Evolutionary conservation across 2,113 vertebrate species (phyloP), one percentile per base, ranked within the genome.

Genomic region (Myotis brandtii): DNA sequence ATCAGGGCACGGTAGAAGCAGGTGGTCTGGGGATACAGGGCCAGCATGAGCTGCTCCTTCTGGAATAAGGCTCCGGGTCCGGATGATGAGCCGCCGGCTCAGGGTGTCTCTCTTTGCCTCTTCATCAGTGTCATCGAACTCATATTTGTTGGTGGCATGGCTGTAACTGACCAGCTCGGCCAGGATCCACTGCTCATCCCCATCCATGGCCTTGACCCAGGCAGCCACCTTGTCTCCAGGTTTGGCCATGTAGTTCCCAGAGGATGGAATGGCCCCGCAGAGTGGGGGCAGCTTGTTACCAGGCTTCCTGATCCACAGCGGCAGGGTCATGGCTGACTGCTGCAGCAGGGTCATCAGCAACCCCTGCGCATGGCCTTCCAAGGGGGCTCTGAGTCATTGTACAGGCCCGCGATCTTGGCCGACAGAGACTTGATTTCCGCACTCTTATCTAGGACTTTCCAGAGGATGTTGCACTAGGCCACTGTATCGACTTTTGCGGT

Each of bases 71-170:
- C 99, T 99, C 99, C 0, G 99, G 99, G 98, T 99, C 99, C 0
- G 99, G 97, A 99, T 99, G 97, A 99, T 99, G 20, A 99, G 97
- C 46, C 99, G 97, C 2, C 99, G 98, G 97, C 99, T 99, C 96
- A 99, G 97, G 0, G 99, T 99, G 99, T 81, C 99, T 98, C 98
- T 99, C 99, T 99, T 99, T 99, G 50, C 99, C 99, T 91, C 99
- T 91, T 99, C 99, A 3, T 99, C 99, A n/a, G 99, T 99, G 97
- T 99, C 99, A 32, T 99, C 99, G 80, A 99, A 99, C 94, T 99
- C 99, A 5, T 99, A 99, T 93, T 99, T 99, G 99, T 99, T 99
- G 96, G 99, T 99, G 91, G 99, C 98, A 17, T 99, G 99, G 97
- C 98, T 99, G 98, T 99, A 99, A 98, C 99, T 99, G 98, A 99